Conservation (phyloP, 2,113 vertebrate species). For the Arvicanthis niloticus region DNA sequence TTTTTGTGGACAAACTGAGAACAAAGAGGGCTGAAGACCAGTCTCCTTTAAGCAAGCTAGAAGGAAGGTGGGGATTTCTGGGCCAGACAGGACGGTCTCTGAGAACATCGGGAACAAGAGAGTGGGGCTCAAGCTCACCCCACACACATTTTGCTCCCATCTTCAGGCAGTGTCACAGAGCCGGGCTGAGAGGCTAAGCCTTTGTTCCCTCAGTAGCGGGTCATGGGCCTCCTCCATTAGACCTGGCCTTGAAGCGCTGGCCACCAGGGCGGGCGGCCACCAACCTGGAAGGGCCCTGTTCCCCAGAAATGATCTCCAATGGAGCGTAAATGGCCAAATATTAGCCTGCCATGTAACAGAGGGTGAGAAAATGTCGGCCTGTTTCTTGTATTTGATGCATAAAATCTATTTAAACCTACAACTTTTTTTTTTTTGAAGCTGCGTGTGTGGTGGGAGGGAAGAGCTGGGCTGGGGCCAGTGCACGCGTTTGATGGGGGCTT, state of each 20-base stretch:
- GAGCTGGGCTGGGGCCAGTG: slow-evolving; percentile 48
- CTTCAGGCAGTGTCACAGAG: rapidly evolving
- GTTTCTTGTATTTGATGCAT: slow-evolving; percentile 88
- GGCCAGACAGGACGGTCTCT: neutral
- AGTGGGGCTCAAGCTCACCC: neutral
- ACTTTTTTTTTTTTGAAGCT: neutral
- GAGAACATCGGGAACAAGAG: neutral
- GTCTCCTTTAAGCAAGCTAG: neutral
- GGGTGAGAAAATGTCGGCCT: slow-evolving; percentile 84
- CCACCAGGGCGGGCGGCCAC: slow-evolving; percentile 60
- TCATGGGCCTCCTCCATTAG: rapidly evolving
- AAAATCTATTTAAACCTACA: slow-evolving; percentile 91
- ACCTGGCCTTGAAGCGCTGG: neutral
- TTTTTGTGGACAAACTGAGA: rapidly evolving
- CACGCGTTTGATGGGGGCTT: slow-evolving; percentile 81
- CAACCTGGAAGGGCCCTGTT: slow-evolving; percentile 70
- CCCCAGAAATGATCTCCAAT: slow-evolving; percentile 84
- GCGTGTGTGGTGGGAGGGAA: neutral
- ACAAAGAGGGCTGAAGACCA: too few species aligned
- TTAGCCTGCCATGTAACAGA: slow-evolving; percentile 87
- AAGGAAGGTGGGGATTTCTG: neutral
- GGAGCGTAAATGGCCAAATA: slow-evolving; percentile 89
- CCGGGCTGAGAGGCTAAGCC: rapidly evolving
- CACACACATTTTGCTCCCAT: rapidly evolving
- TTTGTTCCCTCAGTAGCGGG: neutral